These are phyloP conservation scores for Acrobasis repandana DNA, from an alignment of 2,888 invertebrate genomes.

Conservation along the genomic window DNA sequence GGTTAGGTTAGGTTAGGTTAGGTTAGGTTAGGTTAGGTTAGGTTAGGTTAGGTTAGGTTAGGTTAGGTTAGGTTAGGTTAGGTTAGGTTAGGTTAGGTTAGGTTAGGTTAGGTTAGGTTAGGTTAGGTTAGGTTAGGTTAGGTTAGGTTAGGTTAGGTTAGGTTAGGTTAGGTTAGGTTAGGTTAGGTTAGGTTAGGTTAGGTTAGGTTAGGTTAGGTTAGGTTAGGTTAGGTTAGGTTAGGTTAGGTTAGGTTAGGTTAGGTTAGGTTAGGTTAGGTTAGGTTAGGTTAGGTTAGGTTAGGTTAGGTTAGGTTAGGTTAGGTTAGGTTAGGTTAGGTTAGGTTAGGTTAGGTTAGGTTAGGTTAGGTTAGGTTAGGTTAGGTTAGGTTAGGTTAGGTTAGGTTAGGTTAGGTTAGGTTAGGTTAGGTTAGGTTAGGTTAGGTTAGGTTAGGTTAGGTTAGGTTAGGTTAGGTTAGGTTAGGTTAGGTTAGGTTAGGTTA, in stretches of 20 bases:
- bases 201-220: slow-evolving; percentile 22
- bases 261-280: slow-evolving; percentile 26
- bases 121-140: slow-evolving; percentile 27
- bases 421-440: slow-evolving; percentile 25
- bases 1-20: slow-evolving; percentile 27
- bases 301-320: slow-evolving; percentile 24
- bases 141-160: slow-evolving; percentile 22
- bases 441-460: slow-evolving; percentile 29
- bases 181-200: slow-evolving; percentile 20
- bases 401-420: slow-evolving; percentile 28
- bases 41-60: slow-evolving; percentile 26
- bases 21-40: slow-evolving; percentile 26
- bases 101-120: slow-evolving; percentile 32
- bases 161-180: slow-evolving; percentile 22
- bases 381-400: slow-evolving; percentile 25
- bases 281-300: slow-evolving; percentile 25
- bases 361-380: slow-evolving; percentile 22
- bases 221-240: slow-evolving; percentile 22
- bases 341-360: slow-evolving; percentile 22
- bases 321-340: slow-evolving; percentile 24
- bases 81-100: slow-evolving; percentile 25
- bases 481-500: slow-evolving; percentile 17
- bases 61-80: slow-evolving; percentile 22
- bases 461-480: slow-evolving; percentile 28
- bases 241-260: slow-evolving; percentile 21